Evolutionary conservation across 2,888 invertebrate species (phyloP), one percentile per base, ranked within the genome.

Genomic region (Metacarcinus magister): DNA sequence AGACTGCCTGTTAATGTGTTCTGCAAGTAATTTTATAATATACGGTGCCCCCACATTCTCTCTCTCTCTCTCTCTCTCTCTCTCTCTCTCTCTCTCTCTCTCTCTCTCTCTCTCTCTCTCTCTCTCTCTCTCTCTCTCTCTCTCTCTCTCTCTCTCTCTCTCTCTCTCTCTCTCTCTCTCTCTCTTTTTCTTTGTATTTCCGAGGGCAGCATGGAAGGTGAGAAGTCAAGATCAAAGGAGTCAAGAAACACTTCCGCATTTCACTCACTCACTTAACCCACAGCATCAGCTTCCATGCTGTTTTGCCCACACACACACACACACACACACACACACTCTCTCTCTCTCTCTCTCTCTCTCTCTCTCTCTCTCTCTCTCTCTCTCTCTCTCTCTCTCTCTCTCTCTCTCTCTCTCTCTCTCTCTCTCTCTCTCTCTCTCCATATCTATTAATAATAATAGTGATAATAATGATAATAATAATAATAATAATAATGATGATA

Each of bases 161-260:
- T 67, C 60, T 93, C 75, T 82, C 94, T 67, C 46, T 92, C 92
- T 92, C 48, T 92, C 91, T 92, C 92, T 92, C 16, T 92, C 92
- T 92, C 46, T 48, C 92, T 92, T n/a, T 92, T 28, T 92, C 19
- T 91, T 5, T 91, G 13, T 91, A 43, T 91, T 10, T 91, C n/a
- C 16, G 54, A 54, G 16, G 54, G 46, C 91, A 46, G 46, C 93
- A 8, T 54, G 19, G 16, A 75, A 94, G 82, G 94, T 67, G 19
- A 94, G n/a, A n/a, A 16, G 46, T 87, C 94, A 94, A 87, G 87
- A 75, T 46, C 32, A 87, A 43, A 28, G 44, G 39, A 60, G n/a
- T 48, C 32, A 54, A 92, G 44, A 23, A 60, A 28, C 87, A 94
- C 44, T 82, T 75, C 82, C 94, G 75, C 94, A 75, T 94, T 28